A percentile compares a stretch with the other conserved stretches of the same genome.
Evolutionary conservation across 2,797 vertebrate species (phyloP).

Genomic region (Amniataba percoides): DNA sequence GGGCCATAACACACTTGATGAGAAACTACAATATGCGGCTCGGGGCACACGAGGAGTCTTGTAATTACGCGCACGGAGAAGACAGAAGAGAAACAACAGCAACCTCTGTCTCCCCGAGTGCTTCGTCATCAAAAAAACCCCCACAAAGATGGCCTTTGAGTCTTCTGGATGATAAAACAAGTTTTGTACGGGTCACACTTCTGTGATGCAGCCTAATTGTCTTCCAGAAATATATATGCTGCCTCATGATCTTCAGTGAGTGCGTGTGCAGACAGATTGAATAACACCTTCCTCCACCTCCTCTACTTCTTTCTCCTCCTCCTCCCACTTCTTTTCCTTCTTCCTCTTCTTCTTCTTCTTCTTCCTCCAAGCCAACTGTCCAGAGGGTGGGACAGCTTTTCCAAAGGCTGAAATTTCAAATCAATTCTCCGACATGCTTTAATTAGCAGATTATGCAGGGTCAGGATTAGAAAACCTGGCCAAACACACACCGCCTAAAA

Average conservation of each 20-base stretch:
- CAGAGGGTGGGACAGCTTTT: constrained; percentile 64
- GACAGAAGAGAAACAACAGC: constrained; percentile 53
- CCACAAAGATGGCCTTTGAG: constrained; percentile 59
- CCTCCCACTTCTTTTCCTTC: constrained; percentile 12
- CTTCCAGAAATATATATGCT: constrained; percentile 44
- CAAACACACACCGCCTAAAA: constrained; percentile 41
- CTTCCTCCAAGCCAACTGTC: constrained; percentile 65
- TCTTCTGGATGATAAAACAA: constrained; percentile 46
- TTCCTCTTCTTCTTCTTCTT: constrained; percentile 32
- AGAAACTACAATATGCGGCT: constrained; percentile 70
- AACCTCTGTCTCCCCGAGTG: constrained; percentile 42
- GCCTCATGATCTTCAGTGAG: constrained; percentile 59
- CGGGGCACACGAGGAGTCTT: constrained; percentile 55
- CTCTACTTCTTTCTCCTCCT: constrained; percentile 8
- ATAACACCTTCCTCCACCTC: constrained; percentile 61
- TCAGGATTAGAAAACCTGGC: constrained; percentile 51
- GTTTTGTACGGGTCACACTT: constrained; percentile 46
- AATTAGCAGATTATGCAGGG: constrained; percentile 64
- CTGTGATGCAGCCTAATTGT: constrained; percentile 44
- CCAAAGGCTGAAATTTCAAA: constrained; percentile 73
- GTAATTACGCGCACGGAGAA: constrained; percentile 67
- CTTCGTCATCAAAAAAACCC: constrained; percentile 69
- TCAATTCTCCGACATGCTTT: constrained; percentile 58
- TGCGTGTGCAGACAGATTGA: constrained; percentile 55
- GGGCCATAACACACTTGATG: constrained; percentile 71